These are phyloP conservation scores for Falco biarmicus DNA, from an alignment of 2,797 vertebrate genomes.

Conservation along the genomic window DNA sequence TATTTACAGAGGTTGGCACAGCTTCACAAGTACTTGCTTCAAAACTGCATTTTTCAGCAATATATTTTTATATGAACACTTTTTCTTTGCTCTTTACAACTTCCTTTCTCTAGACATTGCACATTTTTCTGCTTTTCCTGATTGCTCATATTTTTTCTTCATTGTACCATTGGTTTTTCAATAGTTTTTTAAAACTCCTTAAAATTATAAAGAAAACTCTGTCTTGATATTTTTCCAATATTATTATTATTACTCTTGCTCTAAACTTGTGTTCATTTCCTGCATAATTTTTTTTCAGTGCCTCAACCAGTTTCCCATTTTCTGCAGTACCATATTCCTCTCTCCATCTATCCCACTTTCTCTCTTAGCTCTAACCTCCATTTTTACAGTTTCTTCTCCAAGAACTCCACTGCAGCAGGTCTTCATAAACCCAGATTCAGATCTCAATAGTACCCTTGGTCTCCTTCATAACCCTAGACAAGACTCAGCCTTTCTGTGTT, in stretches of 20 bases:
- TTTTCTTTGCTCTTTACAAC: slow-evolving; percentile 9
- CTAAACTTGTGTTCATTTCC: background rate
- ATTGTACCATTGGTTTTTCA: background rate
- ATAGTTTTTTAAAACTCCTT: background rate
- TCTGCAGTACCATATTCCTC: background rate
- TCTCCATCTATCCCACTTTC: background rate
- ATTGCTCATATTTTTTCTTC: background rate
- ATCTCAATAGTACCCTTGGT: background rate
- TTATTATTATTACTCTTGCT: background rate
- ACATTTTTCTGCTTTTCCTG: background rate
- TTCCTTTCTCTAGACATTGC: slow-evolving; percentile 1
- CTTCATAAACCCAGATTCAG: background rate
- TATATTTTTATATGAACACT: background rate
- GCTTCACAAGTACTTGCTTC: background rate
- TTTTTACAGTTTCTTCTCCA: background rate
- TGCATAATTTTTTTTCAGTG: fast-evolving
- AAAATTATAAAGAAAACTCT: background rate
- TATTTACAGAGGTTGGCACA: background rate
- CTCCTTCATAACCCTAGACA: background rate
- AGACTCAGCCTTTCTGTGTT: background rate
- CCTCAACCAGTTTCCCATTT: background rate
- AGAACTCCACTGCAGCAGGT: background rate
- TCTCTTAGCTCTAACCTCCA: background rate
- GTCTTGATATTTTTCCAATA: background rate
- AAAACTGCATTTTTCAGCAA: background rate